Evolutionary conservation across 1,140 invertebrate species (phyloP).

Genomic region (Samia ricini): DNA sequence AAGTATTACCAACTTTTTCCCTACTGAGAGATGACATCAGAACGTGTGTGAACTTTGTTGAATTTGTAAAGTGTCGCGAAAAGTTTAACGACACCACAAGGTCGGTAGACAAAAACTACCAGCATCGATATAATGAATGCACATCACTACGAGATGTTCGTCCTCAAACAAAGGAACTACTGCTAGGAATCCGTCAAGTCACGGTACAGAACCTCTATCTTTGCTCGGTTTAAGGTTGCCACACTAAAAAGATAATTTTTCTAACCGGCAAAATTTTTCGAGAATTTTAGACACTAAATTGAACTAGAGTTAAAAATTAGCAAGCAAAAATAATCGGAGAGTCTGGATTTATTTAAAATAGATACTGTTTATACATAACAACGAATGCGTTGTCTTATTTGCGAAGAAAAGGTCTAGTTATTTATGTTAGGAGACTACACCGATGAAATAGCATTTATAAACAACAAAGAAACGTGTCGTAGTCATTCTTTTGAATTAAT

Average conservation of each 20-base stretch:
- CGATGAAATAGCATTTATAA: no score
- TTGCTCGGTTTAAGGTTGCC: background rate
- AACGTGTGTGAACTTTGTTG: background rate
- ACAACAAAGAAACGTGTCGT: no score
- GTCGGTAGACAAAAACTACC: constrained; percentile 14
- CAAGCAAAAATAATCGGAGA: no score
- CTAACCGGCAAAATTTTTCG: no score
- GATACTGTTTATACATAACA: no score
- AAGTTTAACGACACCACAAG: constrained; percentile 23
- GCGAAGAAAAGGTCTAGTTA: no score
- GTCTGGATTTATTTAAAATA: no score
- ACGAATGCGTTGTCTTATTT: no score
- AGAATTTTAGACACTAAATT: no score
- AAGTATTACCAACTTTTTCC: background rate
- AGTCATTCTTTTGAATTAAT: no score
- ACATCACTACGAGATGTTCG: constrained; percentile 43
- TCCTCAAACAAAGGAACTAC: constrained; percentile 60
- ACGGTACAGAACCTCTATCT: constrained; percentile 36
- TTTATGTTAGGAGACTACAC: no score
- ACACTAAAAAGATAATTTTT: background rate
- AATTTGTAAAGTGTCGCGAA: background rate
- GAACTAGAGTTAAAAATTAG: no score
- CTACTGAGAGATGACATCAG: background rate
- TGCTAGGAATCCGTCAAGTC: constrained; percentile 65
- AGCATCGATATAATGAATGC: constrained; percentile 30